Conservation (phyloP, 2,113 vertebrate species). For the Ranitomeya variabilis region DNA sequence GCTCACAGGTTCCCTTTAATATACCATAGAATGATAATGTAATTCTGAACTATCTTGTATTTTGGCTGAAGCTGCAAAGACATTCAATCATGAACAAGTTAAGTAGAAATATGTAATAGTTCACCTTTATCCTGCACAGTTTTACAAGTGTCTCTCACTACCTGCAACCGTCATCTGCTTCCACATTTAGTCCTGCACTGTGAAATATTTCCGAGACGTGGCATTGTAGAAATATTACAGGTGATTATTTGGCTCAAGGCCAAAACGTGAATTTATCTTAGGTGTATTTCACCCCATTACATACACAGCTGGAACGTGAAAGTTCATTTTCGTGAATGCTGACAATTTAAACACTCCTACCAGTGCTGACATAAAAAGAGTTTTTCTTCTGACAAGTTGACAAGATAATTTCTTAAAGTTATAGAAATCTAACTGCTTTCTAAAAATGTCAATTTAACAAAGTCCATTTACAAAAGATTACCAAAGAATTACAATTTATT, state of each 20-base stretch:
- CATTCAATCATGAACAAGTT: background rate
- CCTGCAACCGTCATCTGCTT: background rate
- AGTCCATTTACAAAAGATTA: too few relatives aligned
- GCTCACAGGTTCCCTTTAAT: too few relatives aligned
- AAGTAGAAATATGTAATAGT: background rate
- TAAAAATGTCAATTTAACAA: background rate
- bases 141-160: background rate
- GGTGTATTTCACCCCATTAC: constrained; percentile 44
- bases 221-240: constrained; percentile 21
- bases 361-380: background rate
- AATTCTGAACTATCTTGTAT: background rate
- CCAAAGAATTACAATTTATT: too few relatives aligned
- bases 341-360: background rate
- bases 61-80: background rate
- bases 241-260: constrained; percentile 29
- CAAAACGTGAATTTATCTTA: constrained; percentile 30
- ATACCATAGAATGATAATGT: background rate
- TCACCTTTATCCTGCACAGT: background rate
- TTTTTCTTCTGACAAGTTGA: constrained; percentile 1
- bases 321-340: constrained; percentile 38
- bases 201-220: background rate
- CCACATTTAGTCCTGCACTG: background rate
- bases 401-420: background rate
- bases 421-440: background rate
- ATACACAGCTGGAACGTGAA: constrained; percentile 35